These are phyloP conservation scores for Pycnonotus jocosus DNA, from an alignment of 2,113 vertebrate species.

Conservation along the genomic window DNA sequence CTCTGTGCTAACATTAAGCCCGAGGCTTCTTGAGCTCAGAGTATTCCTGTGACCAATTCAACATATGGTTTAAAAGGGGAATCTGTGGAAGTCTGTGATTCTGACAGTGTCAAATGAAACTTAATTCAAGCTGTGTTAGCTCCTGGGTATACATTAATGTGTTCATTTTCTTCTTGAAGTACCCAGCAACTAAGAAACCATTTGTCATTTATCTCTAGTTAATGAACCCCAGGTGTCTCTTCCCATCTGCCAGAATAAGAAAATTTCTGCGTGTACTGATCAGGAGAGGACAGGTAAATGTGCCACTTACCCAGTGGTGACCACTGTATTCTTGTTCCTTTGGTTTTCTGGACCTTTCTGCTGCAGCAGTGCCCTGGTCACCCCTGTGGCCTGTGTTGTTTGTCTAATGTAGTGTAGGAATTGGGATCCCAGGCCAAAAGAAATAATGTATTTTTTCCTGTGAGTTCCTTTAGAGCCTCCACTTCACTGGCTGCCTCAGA, in stretches of 20 bases:
- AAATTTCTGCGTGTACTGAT: neutral
- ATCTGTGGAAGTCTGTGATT: neutral
- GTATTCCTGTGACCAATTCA: neutral
- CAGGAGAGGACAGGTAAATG: neutral
- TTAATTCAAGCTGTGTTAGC: neutral
- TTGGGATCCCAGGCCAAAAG: neutral
- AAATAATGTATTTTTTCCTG: neutral
- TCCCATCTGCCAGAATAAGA: neutral
- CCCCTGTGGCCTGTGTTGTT: neutral
- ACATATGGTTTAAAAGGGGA: neutral
- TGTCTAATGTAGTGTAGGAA: neutral
- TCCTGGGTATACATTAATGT: neutral
- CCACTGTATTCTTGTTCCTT: neutral
- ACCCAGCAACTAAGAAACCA: neutral
- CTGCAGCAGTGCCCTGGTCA: neutral
- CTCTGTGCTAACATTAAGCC: neutral
- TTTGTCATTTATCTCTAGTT: constrained; percentile 17
- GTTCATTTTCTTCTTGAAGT: neutral
- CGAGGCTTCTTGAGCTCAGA: neutral
- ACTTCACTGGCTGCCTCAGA: neutral
- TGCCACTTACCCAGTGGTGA: neutral
- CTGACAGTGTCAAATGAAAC: neutral
- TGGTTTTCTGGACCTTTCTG: neutral
- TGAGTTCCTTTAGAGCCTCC: neutral
- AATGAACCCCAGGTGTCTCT: neutral